These are phyloP conservation scores for Pemphigus obesinymphae DNA, from an alignment of 1,140 invertebrate species.

Conservation along the genomic window DNA sequence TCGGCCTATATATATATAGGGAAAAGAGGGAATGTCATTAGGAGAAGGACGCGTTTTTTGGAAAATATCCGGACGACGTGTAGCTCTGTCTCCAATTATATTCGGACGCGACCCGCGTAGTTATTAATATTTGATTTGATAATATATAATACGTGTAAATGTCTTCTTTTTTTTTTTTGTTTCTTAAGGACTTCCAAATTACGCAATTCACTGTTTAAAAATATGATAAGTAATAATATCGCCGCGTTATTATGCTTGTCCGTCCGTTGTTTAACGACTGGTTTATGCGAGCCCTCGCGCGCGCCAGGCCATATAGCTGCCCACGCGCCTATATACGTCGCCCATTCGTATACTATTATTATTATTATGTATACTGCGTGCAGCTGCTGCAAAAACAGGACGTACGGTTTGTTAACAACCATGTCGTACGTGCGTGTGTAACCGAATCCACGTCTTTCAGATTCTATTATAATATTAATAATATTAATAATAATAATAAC, in stretches of 20 bases:
- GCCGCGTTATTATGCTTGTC: neutral
- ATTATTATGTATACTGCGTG: neutral
- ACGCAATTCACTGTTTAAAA: constrained; percentile 1
- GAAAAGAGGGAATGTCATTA: too few relatives aligned
- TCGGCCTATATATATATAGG: too few relatives aligned
- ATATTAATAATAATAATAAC: too few relatives aligned
- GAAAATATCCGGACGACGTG: neutral
- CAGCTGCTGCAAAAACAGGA: neutral
- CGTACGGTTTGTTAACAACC: neutral
- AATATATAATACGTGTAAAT: too few relatives aligned
- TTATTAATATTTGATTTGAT: too few relatives aligned
- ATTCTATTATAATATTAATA: neutral
- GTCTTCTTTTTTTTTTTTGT: neutral
- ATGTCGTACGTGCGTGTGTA: neutral
- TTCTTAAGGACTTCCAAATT: constrained; percentile 7
- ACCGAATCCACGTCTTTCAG: neutral
- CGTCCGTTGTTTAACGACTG: neutral
- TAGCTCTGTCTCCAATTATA: neutral
- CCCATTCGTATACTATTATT: neutral
- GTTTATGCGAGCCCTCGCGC: neutral
- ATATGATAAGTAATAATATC: too few relatives aligned
- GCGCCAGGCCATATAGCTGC: neutral
- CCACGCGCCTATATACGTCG: neutral
- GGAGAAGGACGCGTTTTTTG: neutral
- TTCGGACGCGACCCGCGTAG: neutral